These are phyloP conservation scores for Papilio protenor DNA, from an alignment of 2,888 invertebrate species.

Conservation along the genomic window DNA sequence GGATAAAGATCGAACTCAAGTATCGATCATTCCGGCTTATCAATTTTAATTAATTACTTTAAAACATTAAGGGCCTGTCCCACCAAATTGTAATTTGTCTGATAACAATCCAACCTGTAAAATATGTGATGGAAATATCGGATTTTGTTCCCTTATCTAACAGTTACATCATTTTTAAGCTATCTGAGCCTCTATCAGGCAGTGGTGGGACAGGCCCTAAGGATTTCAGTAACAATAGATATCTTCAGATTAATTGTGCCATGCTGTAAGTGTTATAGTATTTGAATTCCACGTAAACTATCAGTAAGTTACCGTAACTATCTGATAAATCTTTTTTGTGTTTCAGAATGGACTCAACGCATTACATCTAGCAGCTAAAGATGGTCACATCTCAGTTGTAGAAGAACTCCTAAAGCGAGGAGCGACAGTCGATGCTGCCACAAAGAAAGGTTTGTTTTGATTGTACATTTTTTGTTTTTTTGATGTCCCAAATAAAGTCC, in stretches of 20 bases:
- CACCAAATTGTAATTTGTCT: too few relatives aligned
- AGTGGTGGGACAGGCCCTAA: too few relatives aligned
- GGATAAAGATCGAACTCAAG: not conserved
- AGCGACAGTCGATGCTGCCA: slow-evolving; percentile 97
- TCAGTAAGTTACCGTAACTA: not conserved
- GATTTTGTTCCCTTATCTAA: too few relatives aligned
- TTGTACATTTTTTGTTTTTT: not conserved
- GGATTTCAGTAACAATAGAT: too few relatives aligned
- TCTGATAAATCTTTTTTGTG: slow-evolving; percentile 36
- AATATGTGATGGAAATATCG: too few relatives aligned
- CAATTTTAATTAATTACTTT: too few relatives aligned
- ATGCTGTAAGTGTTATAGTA: not conserved
- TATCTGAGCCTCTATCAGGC: too few relatives aligned
- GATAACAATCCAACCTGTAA: too few relatives aligned
- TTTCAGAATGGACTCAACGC: slow-evolving; percentile 98
- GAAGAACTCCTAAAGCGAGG: slow-evolving; percentile 95
- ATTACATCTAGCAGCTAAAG: slow-evolving; percentile 98
- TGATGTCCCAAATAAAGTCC: not conserved
- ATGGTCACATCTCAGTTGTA: slow-evolving; percentile 97
- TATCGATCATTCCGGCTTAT: not conserved
- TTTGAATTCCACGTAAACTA: not conserved
- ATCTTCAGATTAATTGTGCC: too few relatives aligned
- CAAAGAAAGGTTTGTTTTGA: slow-evolving; percentile 91
- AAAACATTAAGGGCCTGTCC: too few relatives aligned
- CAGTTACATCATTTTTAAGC: too few relatives aligned